Evolutionary conservation across 2,797 vertebrate species (phyloP), one percentile per base, ranked within the genome.

Genomic region (Melanogrammus aeglefinus): DNA sequence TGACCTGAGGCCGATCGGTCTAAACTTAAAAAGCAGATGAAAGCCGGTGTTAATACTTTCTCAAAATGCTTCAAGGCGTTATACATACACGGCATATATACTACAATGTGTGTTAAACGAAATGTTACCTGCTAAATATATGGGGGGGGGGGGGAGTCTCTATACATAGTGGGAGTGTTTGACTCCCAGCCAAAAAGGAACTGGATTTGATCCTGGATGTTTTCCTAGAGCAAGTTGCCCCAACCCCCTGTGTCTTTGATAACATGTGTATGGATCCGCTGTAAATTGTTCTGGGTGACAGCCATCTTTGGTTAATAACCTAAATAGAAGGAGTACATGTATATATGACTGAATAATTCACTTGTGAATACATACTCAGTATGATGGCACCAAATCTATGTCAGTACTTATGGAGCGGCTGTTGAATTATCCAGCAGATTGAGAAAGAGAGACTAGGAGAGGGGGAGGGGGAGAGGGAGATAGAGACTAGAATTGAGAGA

Each of bases 341-440:
- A 71, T 29, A 71, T 31, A 71, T 12, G 27, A 29, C 73, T 38
- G 6, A 63, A 57, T n/a, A 63, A 51, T 57, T 21, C 31, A 75
- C 51, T n/a, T n/a, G 21, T 63, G 66, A 4, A 5, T 13, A 1
- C 31, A 36, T 47, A 3, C 31, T 41, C 33, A 41, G 0, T 7
- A 2, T 80, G 35, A 63, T 73, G 73, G 79, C 36, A n/a, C 33
- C 76, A 10, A 24, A 69, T 80, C 73, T 63, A 51, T 75, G 73
- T 85, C 75, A 72, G 18, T 31, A 73, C 72, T 78, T 79, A 84
- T 82, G 82, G 81, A 76, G 72, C n/a, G 4, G 57, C 27, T 18
- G 75, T 13, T 83, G 73, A 85, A 83, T 83, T 77, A 83, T 86
- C 84, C 83, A 83, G 79, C 41, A 44, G 73, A n/a, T n/a, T n/a